Evolutionary conservation across 2,888 invertebrate species (phyloP).

Genomic region (Copidosoma aretas): DNA sequence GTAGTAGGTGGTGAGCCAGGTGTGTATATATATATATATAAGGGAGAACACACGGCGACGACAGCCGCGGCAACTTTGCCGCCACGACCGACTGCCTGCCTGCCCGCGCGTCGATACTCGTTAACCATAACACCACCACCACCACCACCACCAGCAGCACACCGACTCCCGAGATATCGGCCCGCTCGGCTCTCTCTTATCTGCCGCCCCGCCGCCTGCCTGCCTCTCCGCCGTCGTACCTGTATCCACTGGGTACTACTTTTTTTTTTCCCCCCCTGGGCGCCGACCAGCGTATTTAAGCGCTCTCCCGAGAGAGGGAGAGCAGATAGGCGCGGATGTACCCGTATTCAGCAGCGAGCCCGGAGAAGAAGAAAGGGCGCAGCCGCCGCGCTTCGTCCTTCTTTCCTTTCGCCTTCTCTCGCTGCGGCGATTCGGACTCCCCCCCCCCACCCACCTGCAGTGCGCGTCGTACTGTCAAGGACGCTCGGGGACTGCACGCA

Average conservation of each 20-base stretch:
- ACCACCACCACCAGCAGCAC: not conserved
- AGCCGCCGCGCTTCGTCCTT: not conserved
- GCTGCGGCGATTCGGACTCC: not conserved
- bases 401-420: not conserved
- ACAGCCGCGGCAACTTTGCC: not conserved
- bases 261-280: not conserved
- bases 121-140: slow-evolving; percentile 50
- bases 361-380: not conserved
- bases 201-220: slow-evolving; percentile 3
- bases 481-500: slow-evolving; percentile 22
- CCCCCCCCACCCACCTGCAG: not conserved
- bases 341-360: slow-evolving; percentile 8
- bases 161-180: not conserved
- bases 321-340: slow-evolving; percentile 22
- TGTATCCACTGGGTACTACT: not conserved
- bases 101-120: slow-evolving; percentile 49
- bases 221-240: not conserved
- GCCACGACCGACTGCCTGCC: slow-evolving; percentile 26
- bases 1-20: not conserved
- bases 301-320: not conserved
- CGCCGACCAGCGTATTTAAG: slow-evolving; percentile 11
- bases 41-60: not conserved
- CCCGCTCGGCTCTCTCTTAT: not conserved
- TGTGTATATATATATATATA: not conserved
- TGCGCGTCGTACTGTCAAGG: slow-evolving; percentile 18